Percentiles rank a stretch among this genome's conserved stretches.
Evolutionary conservation across 2,113 vertebrate species (phyloP).

Genomic region (Cricetomys ansorgei): DNA sequence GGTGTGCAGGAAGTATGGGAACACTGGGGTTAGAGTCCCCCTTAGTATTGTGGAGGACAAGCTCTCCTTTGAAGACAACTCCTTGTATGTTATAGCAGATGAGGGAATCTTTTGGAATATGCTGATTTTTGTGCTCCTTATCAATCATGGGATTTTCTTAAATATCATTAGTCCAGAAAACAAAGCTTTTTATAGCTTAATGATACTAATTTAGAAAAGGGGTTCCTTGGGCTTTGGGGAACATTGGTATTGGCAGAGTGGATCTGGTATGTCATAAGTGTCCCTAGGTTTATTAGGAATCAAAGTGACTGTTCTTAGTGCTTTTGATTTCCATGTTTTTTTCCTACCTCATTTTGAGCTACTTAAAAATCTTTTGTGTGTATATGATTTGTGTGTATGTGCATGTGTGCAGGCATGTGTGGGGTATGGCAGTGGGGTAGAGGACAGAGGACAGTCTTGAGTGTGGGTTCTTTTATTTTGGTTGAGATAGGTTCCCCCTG

Average conservation of each 20-base stretch:
- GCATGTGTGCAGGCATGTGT: not conserved
- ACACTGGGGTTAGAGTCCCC: not conserved
- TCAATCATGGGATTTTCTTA: not conserved
- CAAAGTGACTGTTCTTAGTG: not conserved
- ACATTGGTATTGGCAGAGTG: not conserved
- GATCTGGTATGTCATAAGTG: not conserved
- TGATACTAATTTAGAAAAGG: constrained; percentile 10
- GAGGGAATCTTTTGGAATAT: not conserved
- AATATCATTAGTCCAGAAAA: constrained; percentile 31
- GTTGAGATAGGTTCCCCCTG: not conserved
- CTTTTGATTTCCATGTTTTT: not conserved
- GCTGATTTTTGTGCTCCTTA: constrained; percentile 3
- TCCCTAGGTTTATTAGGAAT: not conserved
- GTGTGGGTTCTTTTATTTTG: not conserved
- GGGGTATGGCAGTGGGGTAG: not conserved
- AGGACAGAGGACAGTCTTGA: not conserved
- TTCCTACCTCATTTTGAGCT: not conserved
- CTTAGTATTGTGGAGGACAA: not conserved
- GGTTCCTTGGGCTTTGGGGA: constrained; percentile 16
- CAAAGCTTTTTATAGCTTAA: constrained; percentile 52
- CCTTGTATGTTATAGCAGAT: not conserved
- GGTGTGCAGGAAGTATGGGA: not conserved
- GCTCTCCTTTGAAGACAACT: not conserved
- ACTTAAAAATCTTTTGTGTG: not conserved
- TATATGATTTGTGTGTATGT: not conserved